Percentiles rank a stretch among this genome's conserved stretches.
Conservation (phyloP, 2,113 vertebrate species). For the Nyctereutes procyonoides region DNA sequence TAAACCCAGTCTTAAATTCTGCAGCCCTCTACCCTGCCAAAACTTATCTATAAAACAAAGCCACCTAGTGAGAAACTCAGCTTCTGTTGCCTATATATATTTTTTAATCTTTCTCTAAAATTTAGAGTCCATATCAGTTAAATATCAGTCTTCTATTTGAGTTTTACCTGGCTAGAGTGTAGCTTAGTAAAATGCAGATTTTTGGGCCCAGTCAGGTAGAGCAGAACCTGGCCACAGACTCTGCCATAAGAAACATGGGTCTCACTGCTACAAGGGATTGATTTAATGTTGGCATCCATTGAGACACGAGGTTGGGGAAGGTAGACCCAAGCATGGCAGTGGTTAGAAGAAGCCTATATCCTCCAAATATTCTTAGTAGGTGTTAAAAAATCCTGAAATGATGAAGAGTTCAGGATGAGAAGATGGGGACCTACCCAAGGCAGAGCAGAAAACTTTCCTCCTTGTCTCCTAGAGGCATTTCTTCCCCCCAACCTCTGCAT, state of each 20-base stretch:
- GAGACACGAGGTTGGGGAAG: background rate
- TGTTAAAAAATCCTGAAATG: background rate
- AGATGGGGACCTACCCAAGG: background rate
- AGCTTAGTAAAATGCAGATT: background rate
- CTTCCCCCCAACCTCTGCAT: background rate
- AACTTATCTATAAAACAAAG: background rate
- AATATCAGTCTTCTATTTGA: background rate
- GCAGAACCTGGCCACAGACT: background rate
- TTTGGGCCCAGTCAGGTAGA: background rate
- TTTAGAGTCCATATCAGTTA: background rate
- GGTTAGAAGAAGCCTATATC: background rate
- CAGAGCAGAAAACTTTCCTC: no score
- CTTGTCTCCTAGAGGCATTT: background rate
- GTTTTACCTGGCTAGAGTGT: background rate
- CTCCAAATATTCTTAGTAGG: background rate
- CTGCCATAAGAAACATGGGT: background rate
- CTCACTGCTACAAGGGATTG: accelerated
- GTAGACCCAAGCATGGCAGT: background rate
- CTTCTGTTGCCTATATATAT: background rate
- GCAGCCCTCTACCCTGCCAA: background rate
- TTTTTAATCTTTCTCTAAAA: background rate
- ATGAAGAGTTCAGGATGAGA: background rate
- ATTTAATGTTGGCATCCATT: background rate
- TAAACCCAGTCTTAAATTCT: background rate
- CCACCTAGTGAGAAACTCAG: background rate